phyloP scores from a whole-genome alignment of 1,140 invertebrate species.

The Dreissena polymorpha region DNA sequence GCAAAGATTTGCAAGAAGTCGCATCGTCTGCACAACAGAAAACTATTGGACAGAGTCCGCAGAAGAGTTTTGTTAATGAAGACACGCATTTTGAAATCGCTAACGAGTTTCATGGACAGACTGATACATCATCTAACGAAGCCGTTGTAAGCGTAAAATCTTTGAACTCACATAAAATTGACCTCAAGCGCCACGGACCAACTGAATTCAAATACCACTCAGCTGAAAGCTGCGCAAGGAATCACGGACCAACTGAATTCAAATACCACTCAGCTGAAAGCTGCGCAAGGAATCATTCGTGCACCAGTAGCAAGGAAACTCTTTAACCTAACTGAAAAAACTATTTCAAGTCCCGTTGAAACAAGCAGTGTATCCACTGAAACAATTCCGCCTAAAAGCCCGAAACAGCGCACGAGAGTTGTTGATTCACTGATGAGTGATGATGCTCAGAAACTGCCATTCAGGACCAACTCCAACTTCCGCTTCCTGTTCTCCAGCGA shows the following conservation, averaged over 20 bases:
- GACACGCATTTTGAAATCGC: no score
- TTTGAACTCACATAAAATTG: no score
- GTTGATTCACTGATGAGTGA: conserved; percentile 34
- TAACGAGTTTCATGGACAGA: no score
- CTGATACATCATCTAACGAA: no score
- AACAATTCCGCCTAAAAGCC: neutral
- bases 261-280: neutral
- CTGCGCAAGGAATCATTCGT: no score
- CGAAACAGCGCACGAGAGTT: conserved; percentile 6
- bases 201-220: neutral
- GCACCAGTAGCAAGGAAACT: conserved; percentile 7
- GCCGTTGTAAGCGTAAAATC: no score
- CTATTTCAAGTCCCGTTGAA: neutral
- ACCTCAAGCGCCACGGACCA: no score
- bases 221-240: no score
- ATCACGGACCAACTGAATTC: neutral
- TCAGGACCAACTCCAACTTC: conserved; percentile 38
- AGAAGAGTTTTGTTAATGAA: no score
- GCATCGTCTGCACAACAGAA: no score
- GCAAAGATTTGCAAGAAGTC: no score
- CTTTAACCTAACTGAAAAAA: neutral
- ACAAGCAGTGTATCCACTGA: neutral
- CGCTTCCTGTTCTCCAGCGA: conserved; percentile 31
- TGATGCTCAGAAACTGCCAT: conserved; percentile 25
- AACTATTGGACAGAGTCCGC: no score